Base-by-base conservation (phyloP, 2,797 vertebrate genomes). In the Cyclura pinguis region DNA sequence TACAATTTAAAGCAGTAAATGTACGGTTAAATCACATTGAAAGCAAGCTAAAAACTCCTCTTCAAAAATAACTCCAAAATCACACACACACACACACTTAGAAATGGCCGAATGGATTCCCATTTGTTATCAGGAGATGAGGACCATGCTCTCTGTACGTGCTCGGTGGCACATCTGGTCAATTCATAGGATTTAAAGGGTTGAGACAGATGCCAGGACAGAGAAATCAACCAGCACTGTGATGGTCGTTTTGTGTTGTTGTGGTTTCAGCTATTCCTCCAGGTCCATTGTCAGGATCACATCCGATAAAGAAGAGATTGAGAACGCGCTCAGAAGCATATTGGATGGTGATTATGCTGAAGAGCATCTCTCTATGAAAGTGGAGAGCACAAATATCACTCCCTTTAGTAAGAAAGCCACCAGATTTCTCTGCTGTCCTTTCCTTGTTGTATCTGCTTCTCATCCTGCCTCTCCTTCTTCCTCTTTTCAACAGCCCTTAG, bases 241-340 rank as follows among this genome's bases (percentile, higher is more conserved):
- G 81, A 3, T 80, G 73, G 4, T 35, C 0, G 86, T 32, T 92
- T 90, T 88, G 89, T 90, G 4, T 92, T 80, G 2, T 89, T 94
- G 2, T 89, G 1, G 89, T 92, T 95, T 16, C 83, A 97, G 97
- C 67, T 97, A 94, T 14, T 0, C 18, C 88, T 96, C 94, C 57
- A 96, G 95, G 86, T 92, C 92, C 69, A 94, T 96, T 81, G n/a
- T 96, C 89, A 97, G 96, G 73, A 92, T 94, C 76, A 90, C n/a
- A 1, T 96, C 96, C 35, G 64, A 52, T 85, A 83, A 76, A 52
- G 29, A 32, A 12, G 69, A 88, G 42, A 80, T 96, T 89, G 88
- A 88, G 55, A 35, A 47, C 24, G 94, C 38, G 86, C 96, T 97
- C 88, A 6, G 86, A 90, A 64, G 14, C 87, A 20, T 88, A 38